Evolutionary conservation across 2,797 vertebrate genomes (phyloP), one percentile per base, ranked within the genome.

Genomic region (Pygocentrus nattereri): DNA sequence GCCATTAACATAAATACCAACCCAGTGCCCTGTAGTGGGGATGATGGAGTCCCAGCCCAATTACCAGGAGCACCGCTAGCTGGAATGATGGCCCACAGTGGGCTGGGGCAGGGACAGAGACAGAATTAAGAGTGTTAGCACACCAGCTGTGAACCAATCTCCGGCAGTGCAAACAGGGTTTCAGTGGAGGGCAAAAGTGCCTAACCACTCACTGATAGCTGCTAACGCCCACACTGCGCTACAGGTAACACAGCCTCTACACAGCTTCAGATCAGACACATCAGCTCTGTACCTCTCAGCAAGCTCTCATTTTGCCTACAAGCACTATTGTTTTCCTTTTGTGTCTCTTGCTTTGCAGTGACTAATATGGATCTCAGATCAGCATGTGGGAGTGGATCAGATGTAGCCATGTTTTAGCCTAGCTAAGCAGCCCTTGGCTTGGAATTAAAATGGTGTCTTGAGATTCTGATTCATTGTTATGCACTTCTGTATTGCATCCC

Each of bases 1-100:
- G 21, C 83, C 84, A 93, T 95, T 95, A 92, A 90, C 91, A 94
- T 94, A 92, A 92, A 92, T 89, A 93, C 88, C 85, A 88, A 87
- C 87, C 88, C 88, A 77, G 81, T 87, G 83, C 90, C 86, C 90
- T 73, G 85, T 88, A 85, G 87, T 86, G 92, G 90, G 92, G 88
- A 84, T 85, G 88, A 80, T 84, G 41, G 90, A 91, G 84, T 95
- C 93, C 93, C 94, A 88, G 85, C 87, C 93, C 91, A 94, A 95
- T 95, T 94, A 95, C 87, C 91, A 88, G 77, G 86, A 89, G 86
- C 88, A 88, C 85, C 49, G 79, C 83, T 41, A 80, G 83, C 85
- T 67, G 87, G 87, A 89, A 86, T 82, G 89, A 87, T 91, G 88
- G 69, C 84, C 85, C 89, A 90, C 87, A 85, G 82, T 83, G 83